phyloP scores from a whole-genome alignment of 2,113 vertebrate species.

The Lichenostomus cassidix region DNA sequence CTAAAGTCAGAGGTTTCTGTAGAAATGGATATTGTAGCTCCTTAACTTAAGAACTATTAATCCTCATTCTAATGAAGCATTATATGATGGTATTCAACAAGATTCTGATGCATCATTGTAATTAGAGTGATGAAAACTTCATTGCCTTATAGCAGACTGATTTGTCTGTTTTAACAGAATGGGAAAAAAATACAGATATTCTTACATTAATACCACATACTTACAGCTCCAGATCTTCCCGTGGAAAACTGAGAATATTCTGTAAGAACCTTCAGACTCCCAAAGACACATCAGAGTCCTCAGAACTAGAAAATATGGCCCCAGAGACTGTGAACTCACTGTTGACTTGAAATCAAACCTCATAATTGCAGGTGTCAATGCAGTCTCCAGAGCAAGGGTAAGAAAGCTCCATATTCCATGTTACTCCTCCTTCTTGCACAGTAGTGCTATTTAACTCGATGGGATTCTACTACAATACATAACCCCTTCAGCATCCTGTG shows the following conservation, averaged over 20 bases:
- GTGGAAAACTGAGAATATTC: background rate
- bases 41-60: background rate
- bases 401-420: accelerated
- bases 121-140: background rate
- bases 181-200: background rate
- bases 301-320: background rate
- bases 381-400: background rate
- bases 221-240: background rate
- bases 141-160: background rate
- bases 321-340: background rate
- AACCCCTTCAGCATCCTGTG: background rate
- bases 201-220: background rate
- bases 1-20: background rate
- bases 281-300: background rate
- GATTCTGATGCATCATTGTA: background rate
- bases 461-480: background rate
- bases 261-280: background rate
- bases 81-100: background rate
- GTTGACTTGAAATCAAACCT: background rate
- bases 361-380: background rate
- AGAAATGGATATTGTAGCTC: background rate
- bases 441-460: background rate
- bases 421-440: background rate
- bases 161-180: background rate
- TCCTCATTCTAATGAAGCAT: background rate